Percentiles rank a stretch among this genome's conserved stretches.
These are phyloP conservation scores for Gisinianus flammeolus DNA, from an alignment of 2,888 invertebrate genomes.

Conservation along the genomic window DNA sequence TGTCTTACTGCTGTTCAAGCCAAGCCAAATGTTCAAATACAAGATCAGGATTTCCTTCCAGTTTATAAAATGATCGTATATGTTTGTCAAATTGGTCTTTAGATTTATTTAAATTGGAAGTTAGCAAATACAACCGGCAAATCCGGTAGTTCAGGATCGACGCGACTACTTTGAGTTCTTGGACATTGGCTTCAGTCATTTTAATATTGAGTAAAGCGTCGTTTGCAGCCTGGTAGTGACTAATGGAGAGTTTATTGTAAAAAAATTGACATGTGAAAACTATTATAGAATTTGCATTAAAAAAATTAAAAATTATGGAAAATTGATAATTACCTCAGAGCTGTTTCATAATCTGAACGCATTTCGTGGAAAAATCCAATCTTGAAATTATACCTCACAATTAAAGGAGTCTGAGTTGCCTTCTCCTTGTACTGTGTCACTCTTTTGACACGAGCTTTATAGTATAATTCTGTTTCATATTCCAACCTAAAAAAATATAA, in stretches of 20 bases:
- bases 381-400: constrained; percentile 96
- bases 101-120: constrained; percentile 90
- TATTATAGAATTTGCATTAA: not conserved
- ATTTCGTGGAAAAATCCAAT: constrained; percentile 94
- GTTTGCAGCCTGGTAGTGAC: constrained; percentile 53
- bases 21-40: constrained; percentile 95
- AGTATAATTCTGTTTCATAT: constrained; percentile 46
- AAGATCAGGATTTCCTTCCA: constrained; percentile 79
- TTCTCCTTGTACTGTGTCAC: constrained; percentile 81
- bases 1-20: constrained; percentile 88
- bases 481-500: constrained; percentile 35
- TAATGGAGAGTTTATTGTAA: constrained; percentile 14
- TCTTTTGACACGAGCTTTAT: constrained; percentile 47
- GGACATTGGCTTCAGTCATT: constrained; percentile 79
- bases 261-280: not conserved
- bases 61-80: constrained; percentile 83
- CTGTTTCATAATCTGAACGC: constrained; percentile 84
- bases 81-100: constrained; percentile 93
- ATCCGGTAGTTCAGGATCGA: constrained; percentile 96
- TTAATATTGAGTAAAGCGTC: constrained; percentile 49
- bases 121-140: constrained; percentile 85
- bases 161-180: constrained; percentile 93
- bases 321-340: constrained; percentile 64
- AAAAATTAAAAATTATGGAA: constrained; percentile 1
- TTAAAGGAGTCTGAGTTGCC: constrained; percentile 86